A percentile compares a stretch with the other conserved stretches of the same genome.
Conservation (phyloP, 2,113 vertebrate species). For the Brienomyrus brachyistius region DNA sequence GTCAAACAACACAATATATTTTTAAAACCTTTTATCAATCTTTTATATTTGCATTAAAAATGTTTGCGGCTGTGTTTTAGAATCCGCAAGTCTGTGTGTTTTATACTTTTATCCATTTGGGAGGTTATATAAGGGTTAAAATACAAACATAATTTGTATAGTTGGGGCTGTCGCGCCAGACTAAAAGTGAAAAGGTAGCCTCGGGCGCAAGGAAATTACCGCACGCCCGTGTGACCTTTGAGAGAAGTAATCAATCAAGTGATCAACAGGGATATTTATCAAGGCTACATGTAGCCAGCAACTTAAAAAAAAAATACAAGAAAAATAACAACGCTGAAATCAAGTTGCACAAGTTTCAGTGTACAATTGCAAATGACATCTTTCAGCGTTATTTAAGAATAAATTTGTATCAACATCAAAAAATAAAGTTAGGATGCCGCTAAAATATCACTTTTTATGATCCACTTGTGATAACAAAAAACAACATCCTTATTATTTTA, state of each 20-base stretch:
- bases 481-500: neutral
- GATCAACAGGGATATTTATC: slow-evolving; percentile 99
- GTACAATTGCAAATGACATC: neutral
- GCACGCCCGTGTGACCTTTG: slow-evolving; percentile 93
- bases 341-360: neutral
- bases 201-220: slow-evolving; percentile 97
- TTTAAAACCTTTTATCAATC: neutral
- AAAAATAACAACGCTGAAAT: slow-evolving; percentile 6
- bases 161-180: slow-evolving; percentile 74
- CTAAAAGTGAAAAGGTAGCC: slow-evolving; percentile 97
- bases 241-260: slow-evolving; percentile 99
- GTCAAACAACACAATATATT: slow-evolving; percentile 43
- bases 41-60: neutral
- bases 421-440: neutral
- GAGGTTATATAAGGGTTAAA: slow-evolving; percentile 79
- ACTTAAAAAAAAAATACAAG: slow-evolving; percentile 42
- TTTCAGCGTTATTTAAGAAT: neutral
- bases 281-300: slow-evolving; percentile 76
- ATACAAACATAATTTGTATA: slow-evolving; percentile 78
- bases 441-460: neutral
- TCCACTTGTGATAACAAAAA: neutral
- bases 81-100: slow-evolving; percentile 38
- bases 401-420: neutral
- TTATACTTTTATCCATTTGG: slow-evolving; percentile 59
- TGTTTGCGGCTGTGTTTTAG: neutral